phyloP scores from a whole-genome alignment of 2,888 invertebrate species.

The Parnassius apollo region DNA sequence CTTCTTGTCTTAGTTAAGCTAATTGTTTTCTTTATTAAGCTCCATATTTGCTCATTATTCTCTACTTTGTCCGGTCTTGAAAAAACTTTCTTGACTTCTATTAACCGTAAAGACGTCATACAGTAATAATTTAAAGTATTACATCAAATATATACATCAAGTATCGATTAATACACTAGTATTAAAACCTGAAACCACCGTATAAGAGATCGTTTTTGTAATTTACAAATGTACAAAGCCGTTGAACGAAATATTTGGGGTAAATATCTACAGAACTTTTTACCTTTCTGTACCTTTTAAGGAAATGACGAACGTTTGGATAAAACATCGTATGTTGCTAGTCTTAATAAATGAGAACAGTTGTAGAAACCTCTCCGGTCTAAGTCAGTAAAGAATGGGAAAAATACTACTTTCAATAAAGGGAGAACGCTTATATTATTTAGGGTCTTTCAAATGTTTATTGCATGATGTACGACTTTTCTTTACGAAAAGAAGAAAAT shows the following conservation, averaged over 20 bases:
- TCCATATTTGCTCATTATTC: too few relatives aligned
- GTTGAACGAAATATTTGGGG: slow-evolving; percentile 57
- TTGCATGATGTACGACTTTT: slow-evolving; percentile 72
- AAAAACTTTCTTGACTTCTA: too few relatives aligned
- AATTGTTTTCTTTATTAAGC: too few relatives aligned
- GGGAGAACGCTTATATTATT: slow-evolving; percentile 73
- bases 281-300: slow-evolving; percentile 65
- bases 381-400: slow-evolving; percentile 69
- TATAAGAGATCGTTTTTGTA: neutral
- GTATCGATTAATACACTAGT: too few relatives aligned
- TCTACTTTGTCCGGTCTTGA: too few relatives aligned
- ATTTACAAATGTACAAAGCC: neutral
- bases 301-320: slow-evolving; percentile 70
- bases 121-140: too few relatives aligned
- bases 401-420: slow-evolving; percentile 60
- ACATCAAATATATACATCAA: too few relatives aligned
- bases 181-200: neutral
- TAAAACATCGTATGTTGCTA: slow-evolving; percentile 68
- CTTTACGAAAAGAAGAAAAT: slow-evolving; percentile 54
- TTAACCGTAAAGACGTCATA: too few relatives aligned
- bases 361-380: slow-evolving; percentile 77
- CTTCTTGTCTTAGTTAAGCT: too few relatives aligned
- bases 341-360: slow-evolving; percentile 58
- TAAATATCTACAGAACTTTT: slow-evolving; percentile 51
- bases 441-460: slow-evolving; percentile 71